Conservation (phyloP, 2,797 vertebrate species). For the Leptodactylus fallax region DNA sequence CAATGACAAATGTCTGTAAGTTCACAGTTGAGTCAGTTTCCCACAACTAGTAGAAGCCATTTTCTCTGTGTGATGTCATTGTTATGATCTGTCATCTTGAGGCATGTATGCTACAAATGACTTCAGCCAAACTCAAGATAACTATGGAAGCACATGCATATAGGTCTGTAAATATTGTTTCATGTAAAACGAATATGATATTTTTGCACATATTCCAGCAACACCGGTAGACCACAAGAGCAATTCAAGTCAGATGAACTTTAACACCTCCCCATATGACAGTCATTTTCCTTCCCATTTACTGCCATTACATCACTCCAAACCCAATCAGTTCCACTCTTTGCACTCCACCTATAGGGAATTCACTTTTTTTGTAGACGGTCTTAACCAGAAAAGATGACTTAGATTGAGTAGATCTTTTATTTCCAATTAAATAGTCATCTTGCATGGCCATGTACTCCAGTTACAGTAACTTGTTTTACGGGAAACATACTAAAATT, state of each 20-base stretch:
- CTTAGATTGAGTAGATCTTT: not conserved
- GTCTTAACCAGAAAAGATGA: not conserved
- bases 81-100: conserved; percentile 17
- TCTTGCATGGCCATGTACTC: not conserved
- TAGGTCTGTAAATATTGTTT: not conserved
- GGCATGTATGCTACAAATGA: not conserved
- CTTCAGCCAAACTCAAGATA: not conserved
- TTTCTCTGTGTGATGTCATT: conserved; percentile 14
- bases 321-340: conserved; percentile 9
- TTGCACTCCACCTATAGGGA: conserved; percentile 14
- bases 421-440: not conserved
- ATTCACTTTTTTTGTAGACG: conserved; percentile 9
- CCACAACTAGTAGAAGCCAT: conserved; percentile 2
- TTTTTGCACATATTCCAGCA: conserved; percentile 7
- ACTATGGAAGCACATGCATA: not conserved
- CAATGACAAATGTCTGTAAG: not conserved
- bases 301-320: conserved; percentile 38
- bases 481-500: not conserved
- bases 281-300: conserved; percentile 42
- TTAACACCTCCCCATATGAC: conserved; percentile 21
- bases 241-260: conserved; percentile 16
- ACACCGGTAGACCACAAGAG: not conserved
- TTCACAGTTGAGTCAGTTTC: not conserved
- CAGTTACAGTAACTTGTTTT: not conserved
- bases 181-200: not conserved